Evolutionary conservation across 2,888 invertebrate species (phyloP).

Genomic region (Aporophyla nigra): DNA sequence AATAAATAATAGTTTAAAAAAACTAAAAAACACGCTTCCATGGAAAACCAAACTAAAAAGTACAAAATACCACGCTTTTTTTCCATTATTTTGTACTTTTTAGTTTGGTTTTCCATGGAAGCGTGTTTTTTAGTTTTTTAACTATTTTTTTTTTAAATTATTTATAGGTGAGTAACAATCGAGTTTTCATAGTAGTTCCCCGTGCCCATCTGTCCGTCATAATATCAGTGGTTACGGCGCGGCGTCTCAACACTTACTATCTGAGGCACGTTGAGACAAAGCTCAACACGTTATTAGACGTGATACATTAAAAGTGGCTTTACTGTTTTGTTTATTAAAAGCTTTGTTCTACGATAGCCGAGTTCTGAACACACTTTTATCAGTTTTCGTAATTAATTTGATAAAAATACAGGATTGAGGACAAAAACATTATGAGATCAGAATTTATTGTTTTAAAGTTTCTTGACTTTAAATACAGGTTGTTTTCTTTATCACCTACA

Average conservation of each 20-base stretch:
- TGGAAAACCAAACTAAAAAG: too few species aligned
- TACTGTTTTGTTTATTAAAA: conserved; percentile 25
- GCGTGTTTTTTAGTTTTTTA: too few species aligned
- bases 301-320: conserved; percentile 44
- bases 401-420: background rate
- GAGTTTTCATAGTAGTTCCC: conserved; percentile 60
- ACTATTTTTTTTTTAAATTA: too few species aligned
- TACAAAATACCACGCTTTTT: too few species aligned
- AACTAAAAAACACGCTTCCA: too few species aligned
- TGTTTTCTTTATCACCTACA: background rate
- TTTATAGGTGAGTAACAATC: too few species aligned
- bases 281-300: conserved; percentile 56
- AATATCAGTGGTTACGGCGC: conserved; percentile 56
- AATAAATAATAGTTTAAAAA: too few species aligned
- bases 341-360: background rate
- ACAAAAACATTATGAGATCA: background rate
- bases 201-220: conserved; percentile 68
- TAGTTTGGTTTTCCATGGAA: too few species aligned
- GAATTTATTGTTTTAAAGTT: background rate
- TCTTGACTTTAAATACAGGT: background rate
- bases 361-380: background rate
- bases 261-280: conserved; percentile 60
- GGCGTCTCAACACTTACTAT: conserved; percentile 68
- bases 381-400: background rate
- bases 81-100: too few species aligned